A percentile compares a stretch with the other conserved stretches of the same genome.
These are phyloP conservation scores for Laodelphax striatellus DNA, from an alignment of 1,140 invertebrate species.

Conservation along the genomic window DNA sequence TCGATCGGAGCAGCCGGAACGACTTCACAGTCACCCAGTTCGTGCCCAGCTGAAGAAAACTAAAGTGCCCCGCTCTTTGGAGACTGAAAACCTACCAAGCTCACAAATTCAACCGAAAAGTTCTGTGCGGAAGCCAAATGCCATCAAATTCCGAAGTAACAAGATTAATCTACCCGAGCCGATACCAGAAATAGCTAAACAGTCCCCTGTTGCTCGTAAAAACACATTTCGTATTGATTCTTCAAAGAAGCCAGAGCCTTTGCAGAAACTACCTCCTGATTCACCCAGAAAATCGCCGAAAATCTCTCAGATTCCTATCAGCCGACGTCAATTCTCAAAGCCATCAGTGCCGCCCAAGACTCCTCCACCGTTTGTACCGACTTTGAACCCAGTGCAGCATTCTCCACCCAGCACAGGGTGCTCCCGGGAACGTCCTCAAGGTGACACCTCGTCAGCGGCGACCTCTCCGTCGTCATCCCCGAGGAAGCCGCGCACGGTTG, in stretches of 20 bases:
- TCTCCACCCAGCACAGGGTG: not conserved
- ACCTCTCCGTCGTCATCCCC: slow-evolving; percentile 12
- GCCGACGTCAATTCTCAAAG: not conserved
- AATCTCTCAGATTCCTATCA: not conserved
- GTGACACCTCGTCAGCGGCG: slow-evolving; percentile 9
- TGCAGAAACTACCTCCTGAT: not conserved
- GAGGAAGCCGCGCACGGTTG: slow-evolving; percentile 35
- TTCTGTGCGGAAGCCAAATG: slow-evolving; percentile 39
- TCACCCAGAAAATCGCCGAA: not conserved
- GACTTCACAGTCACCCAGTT: slow-evolving; percentile 45
- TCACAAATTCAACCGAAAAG: slow-evolving; percentile 22
- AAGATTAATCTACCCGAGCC: not conserved
- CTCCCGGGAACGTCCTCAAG: not conserved
- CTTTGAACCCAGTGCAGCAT: slow-evolving; percentile 1
- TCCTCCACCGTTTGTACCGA: not conserved
- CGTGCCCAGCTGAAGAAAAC: slow-evolving; percentile 18
- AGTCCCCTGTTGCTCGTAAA: not conserved
- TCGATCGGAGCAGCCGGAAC: slow-evolving; percentile 40
- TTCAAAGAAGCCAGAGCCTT: slow-evolving; percentile 18
- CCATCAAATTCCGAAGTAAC: slow-evolving; percentile 37
- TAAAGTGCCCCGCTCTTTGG: not conserved
- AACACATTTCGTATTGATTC: slow-evolving; percentile 10
- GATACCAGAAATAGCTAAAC: not conserved
- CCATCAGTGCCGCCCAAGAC: not conserved
- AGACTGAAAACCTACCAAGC: slow-evolving; percentile 5